Evolutionary conservation across 1,140 invertebrate genomes (phyloP), one percentile per base, ranked within the genome.

Genomic region (Euwallacea fornicatus): DNA sequence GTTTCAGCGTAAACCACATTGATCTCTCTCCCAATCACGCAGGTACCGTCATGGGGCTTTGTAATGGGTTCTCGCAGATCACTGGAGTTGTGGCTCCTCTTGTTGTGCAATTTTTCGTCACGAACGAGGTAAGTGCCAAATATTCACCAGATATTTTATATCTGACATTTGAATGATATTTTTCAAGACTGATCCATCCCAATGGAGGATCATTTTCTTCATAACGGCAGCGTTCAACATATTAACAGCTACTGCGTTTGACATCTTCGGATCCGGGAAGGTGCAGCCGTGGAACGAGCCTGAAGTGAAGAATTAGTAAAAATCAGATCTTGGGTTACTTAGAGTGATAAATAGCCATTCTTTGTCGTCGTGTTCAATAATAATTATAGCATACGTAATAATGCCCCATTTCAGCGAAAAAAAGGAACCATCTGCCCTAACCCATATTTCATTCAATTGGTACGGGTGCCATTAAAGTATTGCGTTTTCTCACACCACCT

Each of bases 21-120:
- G 90, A 93, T 76, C 83, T 93, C 44, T 86, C 90, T 0, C 89
- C 88, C 6, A 90, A 88, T 80, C 87, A 85, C 81, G 89, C 90
- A 33, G 89, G 90, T 11, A 86, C 85, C 0, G 78, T 91, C 73
- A 90, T 92, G 88, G 90, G 92, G 6, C 82, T 94, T 15, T 91
- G 90, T 16, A 94, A 93, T 80, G 88, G 89, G 13, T 79, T 87
- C 46, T 87, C 90, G 0, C 92, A 92, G 56, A 76, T 90, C 4
- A 85, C 88, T 13, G 89, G 88, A 0, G 89, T 92, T 54, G 76
- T 90, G 15, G 89, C 88, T n/a, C 92, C 91, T 0, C 76, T 88
- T 4, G 80, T 87, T 2, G 87, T 88, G 11, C 87, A 88, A 0
- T 79, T 84, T n/a, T 84, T 93, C n/a, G 81, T 92, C 0, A 83